A percentile compares a stretch with the other conserved stretches of the same genome.
phyloP scores from a whole-genome alignment of 2,113 vertebrate genomes.

The Emydura subglobosa region DNA sequence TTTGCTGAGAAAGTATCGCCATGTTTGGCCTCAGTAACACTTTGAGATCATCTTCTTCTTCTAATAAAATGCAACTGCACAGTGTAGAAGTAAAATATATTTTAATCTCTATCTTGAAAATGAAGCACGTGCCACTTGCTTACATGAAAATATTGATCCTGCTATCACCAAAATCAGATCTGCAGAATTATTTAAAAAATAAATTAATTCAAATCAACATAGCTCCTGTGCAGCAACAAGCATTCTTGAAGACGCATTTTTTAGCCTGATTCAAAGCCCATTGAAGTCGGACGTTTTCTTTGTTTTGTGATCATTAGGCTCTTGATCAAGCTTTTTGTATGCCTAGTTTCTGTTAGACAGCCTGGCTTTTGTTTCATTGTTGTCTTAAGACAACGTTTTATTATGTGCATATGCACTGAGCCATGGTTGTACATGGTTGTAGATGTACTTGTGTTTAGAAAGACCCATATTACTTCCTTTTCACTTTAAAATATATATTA shows the following conservation, averaged over 20 bases:
- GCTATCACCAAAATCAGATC: not conserved
- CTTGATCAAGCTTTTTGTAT: not conserved
- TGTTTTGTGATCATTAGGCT: not conserved
- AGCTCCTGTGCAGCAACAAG: no score
- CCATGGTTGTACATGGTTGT: not conserved
- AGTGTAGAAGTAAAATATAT: not conserved
- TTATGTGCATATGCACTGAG: not conserved
- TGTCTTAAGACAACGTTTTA: not conserved
- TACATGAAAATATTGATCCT: not conserved
- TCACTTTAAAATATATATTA: not conserved
- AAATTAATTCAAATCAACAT: no score
- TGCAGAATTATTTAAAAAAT: no score
- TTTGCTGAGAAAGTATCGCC: not conserved
- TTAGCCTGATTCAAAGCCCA: not conserved
- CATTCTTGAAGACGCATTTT: not conserved
- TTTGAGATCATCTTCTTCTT: not conserved
- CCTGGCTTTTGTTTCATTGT: not conserved
- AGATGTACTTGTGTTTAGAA: not conserved
- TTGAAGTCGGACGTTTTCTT: not conserved
- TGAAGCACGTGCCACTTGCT: not conserved
- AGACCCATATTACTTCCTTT: not conserved
- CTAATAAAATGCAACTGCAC: not conserved
- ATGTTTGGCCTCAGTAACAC: not conserved
- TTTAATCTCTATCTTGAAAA: not conserved
- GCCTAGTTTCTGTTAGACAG: not conserved